A percentile compares a stretch with the other conserved stretches of the same genome.
Conservation (phyloP, 53 echinoderm and acorn worm species). For the Holothuria leucospilota region DNA sequence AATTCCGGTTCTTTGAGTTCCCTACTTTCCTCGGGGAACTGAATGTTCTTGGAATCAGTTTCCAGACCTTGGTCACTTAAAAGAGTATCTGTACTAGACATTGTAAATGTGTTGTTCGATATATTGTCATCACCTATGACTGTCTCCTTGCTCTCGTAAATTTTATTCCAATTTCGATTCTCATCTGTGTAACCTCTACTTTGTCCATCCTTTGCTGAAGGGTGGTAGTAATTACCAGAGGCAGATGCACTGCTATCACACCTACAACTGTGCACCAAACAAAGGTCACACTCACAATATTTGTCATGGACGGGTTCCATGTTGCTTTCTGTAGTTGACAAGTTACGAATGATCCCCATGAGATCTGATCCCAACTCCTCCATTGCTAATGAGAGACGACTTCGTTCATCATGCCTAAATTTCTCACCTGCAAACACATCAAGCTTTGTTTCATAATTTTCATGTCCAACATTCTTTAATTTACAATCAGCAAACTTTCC, state of each 20-base stretch:
- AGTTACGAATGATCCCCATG: conserved; percentile 14
- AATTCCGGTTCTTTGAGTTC: conserved; percentile 18
- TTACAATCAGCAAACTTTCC: too few relatives aligned
- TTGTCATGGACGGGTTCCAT: conserved; percentile 35
- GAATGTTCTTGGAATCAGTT: background rate
- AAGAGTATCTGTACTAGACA: background rate
- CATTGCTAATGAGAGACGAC: conserved; percentile 38
- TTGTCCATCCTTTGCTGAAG: background rate
- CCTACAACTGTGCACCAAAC: conserved; percentile 8
- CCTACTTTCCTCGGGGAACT: background rate
- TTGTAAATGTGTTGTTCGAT: background rate
- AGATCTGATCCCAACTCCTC: conserved; percentile 27
- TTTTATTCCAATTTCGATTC: conserved; percentile 38
- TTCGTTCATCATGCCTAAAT: conserved; percentile 1
- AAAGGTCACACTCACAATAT: conserved; percentile 15
- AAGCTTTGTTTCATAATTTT: conserved; percentile 10
- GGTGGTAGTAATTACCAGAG: background rate
- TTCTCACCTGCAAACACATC: conserved; percentile 27
- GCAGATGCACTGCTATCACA: background rate
- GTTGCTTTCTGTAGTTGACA: background rate
- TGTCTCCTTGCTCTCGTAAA: conserved; percentile 37
- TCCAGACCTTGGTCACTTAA: background rate
- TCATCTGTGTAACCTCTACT: background rate
- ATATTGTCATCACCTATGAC: conserved; percentile 8
- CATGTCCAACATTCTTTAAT: background rate